phyloP scores from a whole-genome alignment of 1,140 invertebrate genomes.

The Zelostemma sp. region DNA sequence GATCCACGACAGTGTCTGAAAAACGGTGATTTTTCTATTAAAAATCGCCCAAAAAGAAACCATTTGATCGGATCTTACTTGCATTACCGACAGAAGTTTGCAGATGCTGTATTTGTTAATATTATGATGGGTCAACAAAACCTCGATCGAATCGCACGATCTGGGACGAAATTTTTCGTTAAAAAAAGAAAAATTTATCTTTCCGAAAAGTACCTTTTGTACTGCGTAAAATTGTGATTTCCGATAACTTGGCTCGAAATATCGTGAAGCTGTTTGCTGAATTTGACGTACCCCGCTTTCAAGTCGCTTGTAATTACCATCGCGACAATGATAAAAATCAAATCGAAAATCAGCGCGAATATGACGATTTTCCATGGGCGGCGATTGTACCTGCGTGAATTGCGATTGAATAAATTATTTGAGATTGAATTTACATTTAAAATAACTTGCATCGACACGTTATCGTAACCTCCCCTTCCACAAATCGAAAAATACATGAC shows the following conservation, averaged over 20 bases:
- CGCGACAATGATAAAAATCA: slow-evolving; percentile 37
- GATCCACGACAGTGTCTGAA: slow-evolving; percentile 29
- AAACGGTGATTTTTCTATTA: slow-evolving; percentile 9
- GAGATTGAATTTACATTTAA: too few species aligned
- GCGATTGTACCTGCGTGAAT: slow-evolving; percentile 33
- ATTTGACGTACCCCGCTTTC: slow-evolving; percentile 31
- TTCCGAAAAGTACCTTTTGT: too few species aligned
- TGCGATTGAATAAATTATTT: slow-evolving; percentile 6
- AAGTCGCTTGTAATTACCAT: slow-evolving; percentile 12
- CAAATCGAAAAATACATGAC: slow-evolving; percentile 48
- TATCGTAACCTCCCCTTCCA: slow-evolving; percentile 48
- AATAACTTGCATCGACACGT: slow-evolving; percentile 38
- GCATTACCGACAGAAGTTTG: slow-evolving; percentile 7
- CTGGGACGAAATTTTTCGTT: background rate
- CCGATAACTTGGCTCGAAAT: background rate
- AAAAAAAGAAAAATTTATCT: background rate
- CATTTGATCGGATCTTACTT: slow-evolving; percentile 3
- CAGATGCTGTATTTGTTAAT: background rate
- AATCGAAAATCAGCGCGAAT: slow-evolving; percentile 43
- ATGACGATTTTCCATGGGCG: slow-evolving; percentile 52
- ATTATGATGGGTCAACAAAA: background rate
- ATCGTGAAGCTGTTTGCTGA: slow-evolving; percentile 23
- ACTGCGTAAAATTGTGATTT: too few species aligned
- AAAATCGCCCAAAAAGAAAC: background rate
- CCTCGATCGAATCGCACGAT: slow-evolving; percentile 5